Evolutionary conservation across 2,888 invertebrate species (phyloP).

Genomic region (Tricholauxania praeusta): DNA sequence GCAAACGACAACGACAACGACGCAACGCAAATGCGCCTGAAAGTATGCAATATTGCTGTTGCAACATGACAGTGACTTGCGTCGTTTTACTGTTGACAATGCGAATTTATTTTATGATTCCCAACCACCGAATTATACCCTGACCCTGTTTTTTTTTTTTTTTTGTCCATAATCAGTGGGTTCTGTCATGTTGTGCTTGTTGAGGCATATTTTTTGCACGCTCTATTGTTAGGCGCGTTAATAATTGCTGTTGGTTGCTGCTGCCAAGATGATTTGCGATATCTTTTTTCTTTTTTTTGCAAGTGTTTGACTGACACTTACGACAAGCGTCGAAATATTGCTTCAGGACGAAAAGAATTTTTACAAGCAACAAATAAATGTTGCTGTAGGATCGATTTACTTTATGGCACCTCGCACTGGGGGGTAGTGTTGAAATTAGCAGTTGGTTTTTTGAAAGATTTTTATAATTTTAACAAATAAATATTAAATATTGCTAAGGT

Average conservation of each 20-base stretch:
- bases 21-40: slow-evolving; percentile 21
- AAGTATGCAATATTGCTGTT: slow-evolving; percentile 19
- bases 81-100: slow-evolving; percentile 19
- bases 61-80: background rate
- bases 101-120: slow-evolving; percentile 28
- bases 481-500: too few relatives aligned
- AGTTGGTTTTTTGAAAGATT: too few relatives aligned
- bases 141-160: too few relatives aligned
- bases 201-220: background rate
- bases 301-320: slow-evolving; percentile 33
- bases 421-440: too few relatives aligned
- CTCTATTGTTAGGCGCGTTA: slow-evolving; percentile 34
- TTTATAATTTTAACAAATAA: too few relatives aligned
- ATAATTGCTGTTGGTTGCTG: slow-evolving; percentile 21
- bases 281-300: background rate
- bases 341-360: slow-evolving; percentile 19
- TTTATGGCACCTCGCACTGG: background rate
- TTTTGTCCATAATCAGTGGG: too few relatives aligned
- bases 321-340: slow-evolving; percentile 30
- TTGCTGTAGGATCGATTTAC: background rate
- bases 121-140: background rate
- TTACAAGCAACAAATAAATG: slow-evolving; percentile 13
- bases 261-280: slow-evolving; percentile 22
- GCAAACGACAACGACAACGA: slow-evolving; percentile 13
- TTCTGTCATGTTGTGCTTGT: background rate